Evolutionary conservation across 2,797 vertebrate species (phyloP).

Genomic region (Muscicapa comitata): DNA sequence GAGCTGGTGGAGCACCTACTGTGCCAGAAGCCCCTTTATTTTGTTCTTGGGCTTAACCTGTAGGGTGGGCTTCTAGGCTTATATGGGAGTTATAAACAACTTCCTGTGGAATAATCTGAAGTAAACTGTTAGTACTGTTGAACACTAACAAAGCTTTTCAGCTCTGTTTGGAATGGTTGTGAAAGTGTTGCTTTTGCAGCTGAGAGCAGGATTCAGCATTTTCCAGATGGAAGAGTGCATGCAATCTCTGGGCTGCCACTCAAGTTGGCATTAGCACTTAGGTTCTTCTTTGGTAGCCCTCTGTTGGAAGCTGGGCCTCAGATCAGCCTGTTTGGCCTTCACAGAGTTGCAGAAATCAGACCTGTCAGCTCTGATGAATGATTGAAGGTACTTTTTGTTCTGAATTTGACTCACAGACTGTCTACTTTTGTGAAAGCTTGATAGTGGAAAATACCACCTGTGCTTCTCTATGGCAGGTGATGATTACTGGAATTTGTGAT

Average conservation of each 20-base stretch:
- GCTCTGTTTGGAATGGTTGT: accelerated
- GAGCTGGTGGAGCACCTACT: not conserved
- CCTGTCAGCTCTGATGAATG: not conserved
- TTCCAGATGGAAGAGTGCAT: not conserved
- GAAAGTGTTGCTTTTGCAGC: not conserved
- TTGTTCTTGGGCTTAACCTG: not conserved
- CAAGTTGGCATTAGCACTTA: not conserved
- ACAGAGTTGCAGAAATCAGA: not conserved
- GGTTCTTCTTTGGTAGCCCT: not conserved
- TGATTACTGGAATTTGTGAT: not conserved
- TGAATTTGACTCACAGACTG: not conserved
- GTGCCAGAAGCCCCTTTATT: not conserved
- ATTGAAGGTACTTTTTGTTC: not conserved
- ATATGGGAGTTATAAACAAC: not conserved
- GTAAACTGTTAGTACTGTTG: not conserved
- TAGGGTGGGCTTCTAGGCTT: not conserved
- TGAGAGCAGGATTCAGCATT: not conserved
- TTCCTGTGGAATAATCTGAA: not conserved
- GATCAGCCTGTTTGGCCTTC: not conserved
- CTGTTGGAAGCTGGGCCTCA: not conserved
- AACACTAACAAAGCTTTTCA: not conserved
- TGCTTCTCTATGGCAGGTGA: not conserved
- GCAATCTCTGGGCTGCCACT: not conserved
- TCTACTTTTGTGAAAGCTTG: not conserved
- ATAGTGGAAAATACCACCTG: not conserved